Evolutionary conservation across 2,797 vertebrate genomes (phyloP).

Genomic region (Australoheros facetus): DNA sequence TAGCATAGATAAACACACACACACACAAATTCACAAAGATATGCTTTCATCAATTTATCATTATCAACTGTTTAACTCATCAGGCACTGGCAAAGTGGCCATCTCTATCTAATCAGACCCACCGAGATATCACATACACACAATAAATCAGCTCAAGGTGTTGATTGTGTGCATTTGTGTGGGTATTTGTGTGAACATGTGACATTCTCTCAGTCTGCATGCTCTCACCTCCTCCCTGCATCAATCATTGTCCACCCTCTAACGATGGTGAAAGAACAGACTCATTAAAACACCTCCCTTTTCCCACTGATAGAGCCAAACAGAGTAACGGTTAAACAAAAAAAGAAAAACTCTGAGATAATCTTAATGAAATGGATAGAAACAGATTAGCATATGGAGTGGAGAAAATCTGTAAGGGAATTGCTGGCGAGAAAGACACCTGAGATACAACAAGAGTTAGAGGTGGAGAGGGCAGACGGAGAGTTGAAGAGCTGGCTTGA

Average conservation of each 20-base stretch:
- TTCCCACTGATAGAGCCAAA: slow-evolving; percentile 39
- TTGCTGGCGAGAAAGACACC: slow-evolving; percentile 16
- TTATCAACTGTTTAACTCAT: slow-evolving; percentile 57
- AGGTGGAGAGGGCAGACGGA: slow-evolving; percentile 33
- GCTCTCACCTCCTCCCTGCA: slow-evolving; percentile 42
- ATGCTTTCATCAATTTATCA: slow-evolving; percentile 53
- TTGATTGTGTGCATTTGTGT: slow-evolving; percentile 15
- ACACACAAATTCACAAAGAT: slow-evolving; percentile 16
- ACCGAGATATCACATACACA: slow-evolving; percentile 21
- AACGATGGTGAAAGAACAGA: slow-evolving; percentile 70
- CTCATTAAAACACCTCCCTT: slow-evolving; percentile 69
- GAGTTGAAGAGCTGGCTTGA: slow-evolving; percentile 29
- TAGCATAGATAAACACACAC: slow-evolving; percentile 7
- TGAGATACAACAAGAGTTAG: slow-evolving; percentile 14
- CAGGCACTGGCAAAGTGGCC: slow-evolving; percentile 46
- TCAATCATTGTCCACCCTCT: slow-evolving; percentile 73
- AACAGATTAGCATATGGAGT: slow-evolving; percentile 54
- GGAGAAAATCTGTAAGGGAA: slow-evolving; percentile 24
- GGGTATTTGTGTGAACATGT: slow-evolving; percentile 33
- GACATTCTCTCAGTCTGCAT: slow-evolving; percentile 23
- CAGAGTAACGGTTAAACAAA: slow-evolving; percentile 37
- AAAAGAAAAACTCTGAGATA: slow-evolving; percentile 42
- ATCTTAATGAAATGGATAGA: slow-evolving; percentile 56
- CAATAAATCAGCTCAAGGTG: slow-evolving; percentile 19
- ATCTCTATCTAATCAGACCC: slow-evolving; percentile 31